Evolutionary conservation across 1,140 invertebrate species (phyloP), one percentile per base, ranked within the genome.

Genomic region (Colletes latitarsis): DNA sequence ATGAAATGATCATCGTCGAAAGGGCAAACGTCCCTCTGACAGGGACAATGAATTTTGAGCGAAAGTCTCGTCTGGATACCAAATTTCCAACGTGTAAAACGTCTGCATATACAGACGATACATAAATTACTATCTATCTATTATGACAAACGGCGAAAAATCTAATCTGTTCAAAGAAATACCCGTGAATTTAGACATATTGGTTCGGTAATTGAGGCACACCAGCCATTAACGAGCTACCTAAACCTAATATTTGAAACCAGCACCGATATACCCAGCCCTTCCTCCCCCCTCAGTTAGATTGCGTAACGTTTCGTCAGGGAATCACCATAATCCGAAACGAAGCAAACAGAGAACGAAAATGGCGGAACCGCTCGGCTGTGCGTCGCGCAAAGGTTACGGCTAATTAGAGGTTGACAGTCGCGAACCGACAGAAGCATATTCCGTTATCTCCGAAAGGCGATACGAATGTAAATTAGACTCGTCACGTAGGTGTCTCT

Each of bases 381-480:
- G 15, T 43, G 10, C 21, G 21, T 4, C 5, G n/a, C n/a, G 49
- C 58, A 21, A 78, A 72, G 41, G 53, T 46, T 46, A 80, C 58
- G 71, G 46, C 60, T 84, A 84, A 81, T 84, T 81, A 81, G 43
- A 46, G 43, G 66, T 68, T 78, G 60, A 67, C 52, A 43, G 46
- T 30, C 30, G 30, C 30, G 72, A 60, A 52, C 49, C 58, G 62
- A 73, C 73, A 62, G 68, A 67, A 53, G 58, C 52, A 12, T 63
- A 73, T 19, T 46, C 30, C 53, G 62, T 81, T 63, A 46, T 46
- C 72, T 53, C 30, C n/a, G 30, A 6, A 30, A 21, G 15, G 55
- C 66, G 58, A 73, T 53, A 71, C 53, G 53, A 81, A 81, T 76
- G 77, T 69, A 81, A 84, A 85, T 72, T 81, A 53, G 52, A 64